phyloP scores from a whole-genome alignment of 2,797 vertebrate genomes.

The Acanthurus lineatus region DNA sequence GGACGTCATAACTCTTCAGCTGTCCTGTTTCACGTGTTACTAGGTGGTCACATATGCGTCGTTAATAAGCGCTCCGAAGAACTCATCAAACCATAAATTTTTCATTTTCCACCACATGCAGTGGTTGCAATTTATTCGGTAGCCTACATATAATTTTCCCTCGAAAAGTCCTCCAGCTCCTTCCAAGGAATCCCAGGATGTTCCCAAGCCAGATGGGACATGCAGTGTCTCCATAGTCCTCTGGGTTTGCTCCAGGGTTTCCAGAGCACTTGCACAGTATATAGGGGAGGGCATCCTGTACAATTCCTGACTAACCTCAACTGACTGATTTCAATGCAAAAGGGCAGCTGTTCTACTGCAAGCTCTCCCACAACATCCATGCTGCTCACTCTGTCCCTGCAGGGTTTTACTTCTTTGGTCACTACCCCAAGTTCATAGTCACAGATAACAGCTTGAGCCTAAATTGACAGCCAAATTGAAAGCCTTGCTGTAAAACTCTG shows the following conservation, averaged over 20 bases:
- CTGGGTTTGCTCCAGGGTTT: conserved; percentile 43
- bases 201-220: conserved; percentile 40
- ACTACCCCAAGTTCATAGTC: conserved; percentile 7
- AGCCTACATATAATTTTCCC: conserved; percentile 26
- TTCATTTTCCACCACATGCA: conserved; percentile 11
- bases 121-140: conserved; percentile 14
- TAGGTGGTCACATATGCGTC: conserved; percentile 2
- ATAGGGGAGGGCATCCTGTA: not conserved
- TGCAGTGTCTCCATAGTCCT: conserved; percentile 40
- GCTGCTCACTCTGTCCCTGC: not conserved
- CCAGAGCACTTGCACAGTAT: conserved; percentile 30
- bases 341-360: conserved; percentile 23
- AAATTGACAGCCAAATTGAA: conserved; percentile 4
- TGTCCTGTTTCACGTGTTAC: not conserved
- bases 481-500: conserved; percentile 10
- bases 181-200: conserved; percentile 32
- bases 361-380: conserved; percentile 21
- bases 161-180: conserved; percentile 13
- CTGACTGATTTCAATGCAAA: conserved; percentile 8
- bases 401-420: conserved; percentile 1
- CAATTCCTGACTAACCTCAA: conserved; percentile 27
- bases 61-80: not conserved
- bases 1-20: conserved; percentile 14
- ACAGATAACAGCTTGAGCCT: not conserved
- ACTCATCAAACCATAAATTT: conserved; percentile 18